Evolutionary conservation across 2,888 invertebrate genomes (phyloP).

Genomic region (Rugalucina vietnamica): DNA sequence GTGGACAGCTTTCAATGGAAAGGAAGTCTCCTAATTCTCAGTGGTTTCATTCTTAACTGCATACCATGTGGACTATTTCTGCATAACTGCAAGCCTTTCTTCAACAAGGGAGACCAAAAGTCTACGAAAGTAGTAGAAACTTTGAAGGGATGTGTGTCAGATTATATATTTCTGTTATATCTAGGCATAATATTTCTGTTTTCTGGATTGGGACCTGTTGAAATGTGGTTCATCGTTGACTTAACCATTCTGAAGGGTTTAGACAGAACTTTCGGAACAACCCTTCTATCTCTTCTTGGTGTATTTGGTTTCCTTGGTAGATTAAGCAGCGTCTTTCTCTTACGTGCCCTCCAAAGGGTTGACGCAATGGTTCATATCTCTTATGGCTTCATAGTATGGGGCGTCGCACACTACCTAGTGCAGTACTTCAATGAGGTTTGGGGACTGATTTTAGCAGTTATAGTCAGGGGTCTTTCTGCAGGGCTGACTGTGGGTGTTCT

Average conservation of each 20-base stretch:
- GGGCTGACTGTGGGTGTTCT: constrained; percentile 24
- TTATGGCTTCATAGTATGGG: constrained; percentile 22
- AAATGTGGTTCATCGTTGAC: constrained; percentile 49
- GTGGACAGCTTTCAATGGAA: constrained; percentile 40
- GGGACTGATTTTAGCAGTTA: constrained; percentile 36
- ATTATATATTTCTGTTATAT: not conserved
- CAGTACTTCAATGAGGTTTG: constrained; percentile 17
- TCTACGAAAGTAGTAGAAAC: not conserved
- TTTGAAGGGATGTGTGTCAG: not conserved
- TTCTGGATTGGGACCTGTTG: constrained; percentile 29
- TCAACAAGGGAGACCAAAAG: not conserved
- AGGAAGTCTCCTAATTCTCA: constrained; percentile 39
- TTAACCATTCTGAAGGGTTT: constrained; percentile 43
- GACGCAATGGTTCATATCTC: constrained; percentile 29
- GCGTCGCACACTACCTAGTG: constrained; percentile 25
- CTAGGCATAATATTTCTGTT: constrained; percentile 14
- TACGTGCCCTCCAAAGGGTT: constrained; percentile 28
- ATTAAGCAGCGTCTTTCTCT: constrained; percentile 12
- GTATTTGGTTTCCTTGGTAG: constrained; percentile 40
- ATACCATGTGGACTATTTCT: constrained; percentile 47
- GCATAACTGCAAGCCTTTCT: not conserved
- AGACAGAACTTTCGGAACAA: constrained; percentile 18
- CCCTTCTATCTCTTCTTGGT: constrained; percentile 45
- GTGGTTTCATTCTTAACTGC: constrained; percentile 36
- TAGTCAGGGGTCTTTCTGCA: constrained; percentile 38